Percentiles rank a stretch among this genome's conserved stretches.
Conservation (phyloP, 2,113 vertebrate genomes). For the human (Homo sapiens) region GRCh38 chr12:52140001-52140500, state of each 20-base stretch:
- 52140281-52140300: background rate
- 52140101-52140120: background rate
- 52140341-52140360: background rate
- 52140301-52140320: background rate
- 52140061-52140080: background rate
- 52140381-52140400: background rate
- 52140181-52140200: background rate
- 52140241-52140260: background rate
- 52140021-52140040: background rate
- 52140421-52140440: background rate
- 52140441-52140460: background rate
- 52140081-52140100: background rate
- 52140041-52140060: background rate
- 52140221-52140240: fast-evolving
- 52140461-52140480: background rate
- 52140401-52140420: background rate
- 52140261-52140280: background rate
- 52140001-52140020: background rate
- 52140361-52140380: background rate
- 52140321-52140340: background rate
- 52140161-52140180: background rate
- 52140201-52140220: background rate
- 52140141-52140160: background rate
- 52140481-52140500: background rate
- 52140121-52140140: background rate